These are phyloP conservation scores for Drosophila elegans DNA, from an alignment of 1,140 invertebrate genomes.

Conservation along the genomic window DNA sequence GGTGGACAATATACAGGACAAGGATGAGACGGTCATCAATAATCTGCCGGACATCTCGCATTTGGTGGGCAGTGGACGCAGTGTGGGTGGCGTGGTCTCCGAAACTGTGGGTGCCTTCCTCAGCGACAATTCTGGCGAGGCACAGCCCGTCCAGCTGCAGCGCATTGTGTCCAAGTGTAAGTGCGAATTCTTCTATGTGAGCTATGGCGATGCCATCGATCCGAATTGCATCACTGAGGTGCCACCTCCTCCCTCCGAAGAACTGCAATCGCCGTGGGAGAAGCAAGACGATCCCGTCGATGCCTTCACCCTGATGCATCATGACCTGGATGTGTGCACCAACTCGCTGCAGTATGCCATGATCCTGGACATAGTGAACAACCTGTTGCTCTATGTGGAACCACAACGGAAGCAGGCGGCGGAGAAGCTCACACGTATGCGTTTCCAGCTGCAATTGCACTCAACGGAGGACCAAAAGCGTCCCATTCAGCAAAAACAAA, in stretches of 20 bases:
- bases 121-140: constrained; percentile 84
- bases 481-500: constrained; percentile 96
- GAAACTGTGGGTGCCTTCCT: constrained; percentile 95
- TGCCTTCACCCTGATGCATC: constrained; percentile 98
- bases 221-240: constrained; percentile 88
- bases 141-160: constrained; percentile 90
- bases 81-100: constrained; percentile 97
- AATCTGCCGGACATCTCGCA: constrained; percentile 93
- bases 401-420: constrained; percentile 96
- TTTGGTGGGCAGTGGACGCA: constrained; percentile 96
- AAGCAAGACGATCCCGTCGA: constrained; percentile 95
- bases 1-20: constrained; percentile 95
- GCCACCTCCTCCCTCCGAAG: constrained; percentile 89
- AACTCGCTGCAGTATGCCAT: constrained; percentile 98
- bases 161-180: constrained; percentile 98
- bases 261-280: constrained; percentile 89
- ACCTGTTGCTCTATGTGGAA: constrained; percentile 97
- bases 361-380: constrained; percentile 98
- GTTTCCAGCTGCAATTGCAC: constrained; percentile 96
- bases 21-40: constrained; percentile 92
- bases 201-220: constrained; percentile 94
- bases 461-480: constrained; percentile 95
- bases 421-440: constrained; percentile 95
- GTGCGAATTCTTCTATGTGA: constrained; percentile 99
- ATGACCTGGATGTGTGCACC: constrained; percentile 98